These are phyloP conservation scores for Thaumatotibia leucotreta DNA, from an alignment of 1,140 invertebrate genomes.

Conservation along the genomic window DNA sequence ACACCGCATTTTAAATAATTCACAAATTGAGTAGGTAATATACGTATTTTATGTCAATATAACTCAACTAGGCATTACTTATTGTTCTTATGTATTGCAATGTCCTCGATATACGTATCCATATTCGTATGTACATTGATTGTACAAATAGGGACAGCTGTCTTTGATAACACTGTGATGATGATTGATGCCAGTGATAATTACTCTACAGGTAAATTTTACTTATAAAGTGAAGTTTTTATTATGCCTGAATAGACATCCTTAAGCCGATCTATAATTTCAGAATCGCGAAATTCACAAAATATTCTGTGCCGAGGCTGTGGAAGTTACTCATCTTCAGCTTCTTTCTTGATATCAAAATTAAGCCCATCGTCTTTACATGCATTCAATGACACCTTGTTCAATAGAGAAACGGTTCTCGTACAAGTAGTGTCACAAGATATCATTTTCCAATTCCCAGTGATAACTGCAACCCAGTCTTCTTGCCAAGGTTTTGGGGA, in stretches of 20 bases:
- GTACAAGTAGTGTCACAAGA: slow-evolving; percentile 62
- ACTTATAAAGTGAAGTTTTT: neutral
- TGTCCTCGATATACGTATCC: neutral
- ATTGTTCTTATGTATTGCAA: neutral
- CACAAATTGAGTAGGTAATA: too few relatives aligned
- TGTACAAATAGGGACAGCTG: neutral
- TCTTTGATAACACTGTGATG: neutral
- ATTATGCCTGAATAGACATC: neutral
- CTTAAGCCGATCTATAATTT: neutral
- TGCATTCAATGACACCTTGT: slow-evolving; percentile 56
- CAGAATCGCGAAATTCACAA: slow-evolving; percentile 38
- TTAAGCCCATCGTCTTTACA: slow-evolving; percentile 48
- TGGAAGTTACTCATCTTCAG: slow-evolving; percentile 53
- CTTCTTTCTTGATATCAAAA: slow-evolving; percentile 51
- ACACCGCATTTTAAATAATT: too few relatives aligned
- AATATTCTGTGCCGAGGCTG: slow-evolving; percentile 67
- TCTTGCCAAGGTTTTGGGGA: slow-evolving; percentile 51
- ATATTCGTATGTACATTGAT: neutral
- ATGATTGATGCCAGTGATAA: neutral
- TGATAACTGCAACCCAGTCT: slow-evolving; percentile 54
- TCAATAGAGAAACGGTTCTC: slow-evolving; percentile 48
- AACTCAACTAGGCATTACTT: too few relatives aligned
- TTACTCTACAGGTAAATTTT: neutral
- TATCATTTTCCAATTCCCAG: slow-evolving; percentile 49
- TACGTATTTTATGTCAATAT: too few relatives aligned